These are phyloP conservation scores for Pipistrellus pipistrellus DNA, from an alignment of 2,797 vertebrate genomes.

Conservation along the genomic window DNA sequence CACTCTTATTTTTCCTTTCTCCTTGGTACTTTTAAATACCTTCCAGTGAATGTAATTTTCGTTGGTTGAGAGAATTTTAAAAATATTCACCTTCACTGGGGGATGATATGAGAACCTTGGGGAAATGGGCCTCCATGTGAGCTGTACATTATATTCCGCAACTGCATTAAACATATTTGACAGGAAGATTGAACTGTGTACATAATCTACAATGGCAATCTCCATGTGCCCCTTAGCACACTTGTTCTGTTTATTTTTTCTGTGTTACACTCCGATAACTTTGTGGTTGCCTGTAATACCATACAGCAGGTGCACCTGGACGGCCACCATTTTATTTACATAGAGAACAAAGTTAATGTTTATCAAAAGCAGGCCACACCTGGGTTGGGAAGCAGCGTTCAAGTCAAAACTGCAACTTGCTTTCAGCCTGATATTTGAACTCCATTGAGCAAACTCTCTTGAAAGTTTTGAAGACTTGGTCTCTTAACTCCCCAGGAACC, in stretches of 20 bases:
- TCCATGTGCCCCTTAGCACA: slow-evolving; percentile 40
- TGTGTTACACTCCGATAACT: slow-evolving; percentile 25
- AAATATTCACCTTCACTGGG: not conserved
- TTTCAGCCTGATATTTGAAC: slow-evolving; percentile 11
- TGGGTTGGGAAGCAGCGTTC: slow-evolving; percentile 70
- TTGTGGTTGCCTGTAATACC: slow-evolving; percentile 30
- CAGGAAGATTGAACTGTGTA: not conserved
- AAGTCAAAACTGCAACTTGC: slow-evolving; percentile 15
- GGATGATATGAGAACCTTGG: not conserved
- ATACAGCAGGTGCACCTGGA: slow-evolving; percentile 63
- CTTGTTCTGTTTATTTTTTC: slow-evolving; percentile 67
- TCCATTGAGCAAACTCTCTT: not conserved
- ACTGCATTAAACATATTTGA: slow-evolving; percentile 2
- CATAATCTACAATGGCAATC: not conserved
- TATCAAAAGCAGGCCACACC: slow-evolving; percentile 77
- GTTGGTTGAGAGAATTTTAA: not conserved
- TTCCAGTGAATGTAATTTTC: slow-evolving; percentile 6
- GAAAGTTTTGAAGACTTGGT: slow-evolving; percentile 60
- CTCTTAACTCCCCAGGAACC: not conserved
- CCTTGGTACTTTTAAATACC: not conserved
- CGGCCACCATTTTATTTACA: slow-evolving; percentile 59
- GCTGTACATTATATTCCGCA: slow-evolving; percentile 7
- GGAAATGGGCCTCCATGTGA: slow-evolving; percentile 21
- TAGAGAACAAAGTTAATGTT: slow-evolving; percentile 82
- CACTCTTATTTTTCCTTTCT: not conserved